Conservation (phyloP, 2,888 invertebrate species). For the Caenorhabditis macrosperma region DNA sequence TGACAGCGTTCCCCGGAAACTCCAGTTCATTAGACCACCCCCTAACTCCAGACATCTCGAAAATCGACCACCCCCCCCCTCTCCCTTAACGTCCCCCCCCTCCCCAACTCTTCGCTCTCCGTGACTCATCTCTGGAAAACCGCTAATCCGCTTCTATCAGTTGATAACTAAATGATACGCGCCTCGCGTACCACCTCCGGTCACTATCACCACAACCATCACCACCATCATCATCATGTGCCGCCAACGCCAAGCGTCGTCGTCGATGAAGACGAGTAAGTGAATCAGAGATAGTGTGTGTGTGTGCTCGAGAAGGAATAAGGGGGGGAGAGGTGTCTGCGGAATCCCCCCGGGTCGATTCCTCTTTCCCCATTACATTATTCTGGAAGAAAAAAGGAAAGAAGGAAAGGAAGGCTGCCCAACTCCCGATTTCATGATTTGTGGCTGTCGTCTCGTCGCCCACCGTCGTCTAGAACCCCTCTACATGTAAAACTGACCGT, state of each 20-base stretch:
- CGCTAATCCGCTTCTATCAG: background rate
- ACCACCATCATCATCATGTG: constrained; percentile 14
- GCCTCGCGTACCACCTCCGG: constrained; percentile 54
- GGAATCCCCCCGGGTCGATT: constrained; percentile 22
- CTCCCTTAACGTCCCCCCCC: background rate
- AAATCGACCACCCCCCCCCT: background rate
- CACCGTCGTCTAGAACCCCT: background rate
- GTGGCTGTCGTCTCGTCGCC: background rate
- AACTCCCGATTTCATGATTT: background rate
- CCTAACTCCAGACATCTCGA: too few species aligned
- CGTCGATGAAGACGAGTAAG: constrained; percentile 59
- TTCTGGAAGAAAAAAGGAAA: constrained; percentile 8
- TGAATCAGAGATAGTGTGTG: constrained; percentile 8
- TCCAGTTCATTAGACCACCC: background rate
- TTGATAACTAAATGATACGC: constrained; percentile 43
- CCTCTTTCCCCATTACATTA: constrained; percentile 51
- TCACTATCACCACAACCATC: constrained; percentile 40
- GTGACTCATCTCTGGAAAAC: background rate
- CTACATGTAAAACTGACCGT: background rate
- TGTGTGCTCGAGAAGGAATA: background rate
- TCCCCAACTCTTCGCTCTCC: background rate
- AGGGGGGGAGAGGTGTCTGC: constrained; percentile 10
- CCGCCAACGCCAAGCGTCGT: background rate
- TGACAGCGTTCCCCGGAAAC: background rate
- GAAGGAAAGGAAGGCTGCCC: constrained; percentile 6